Evolutionary conservation across 1,140 invertebrate genomes (phyloP).

Genomic region (Asbolus verrucosus): DNA sequence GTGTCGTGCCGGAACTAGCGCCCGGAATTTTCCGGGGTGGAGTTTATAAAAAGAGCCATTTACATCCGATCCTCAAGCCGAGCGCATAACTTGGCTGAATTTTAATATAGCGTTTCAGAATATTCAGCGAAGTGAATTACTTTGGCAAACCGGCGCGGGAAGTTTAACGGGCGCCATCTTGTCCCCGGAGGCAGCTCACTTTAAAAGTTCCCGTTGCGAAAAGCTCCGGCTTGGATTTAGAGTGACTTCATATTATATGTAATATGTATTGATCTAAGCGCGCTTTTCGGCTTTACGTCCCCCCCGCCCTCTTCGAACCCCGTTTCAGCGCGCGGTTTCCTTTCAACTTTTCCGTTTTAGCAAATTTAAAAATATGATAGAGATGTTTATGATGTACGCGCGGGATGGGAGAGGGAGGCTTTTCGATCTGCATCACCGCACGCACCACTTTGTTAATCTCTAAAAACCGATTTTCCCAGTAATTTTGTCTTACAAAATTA

Average conservation of each 20-base stretch:
- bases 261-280: slow-evolving; percentile 58
- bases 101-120: slow-evolving; percentile 58
- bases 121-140: slow-evolving; percentile 59
- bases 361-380: slow-evolving; percentile 31
- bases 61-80: slow-evolving; percentile 54
- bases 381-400: slow-evolving; percentile 15
- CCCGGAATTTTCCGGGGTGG: slow-evolving; percentile 39
- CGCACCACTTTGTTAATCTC: no score
- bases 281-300: slow-evolving; percentile 40
- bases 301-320: slow-evolving; percentile 3
- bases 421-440: not conserved
- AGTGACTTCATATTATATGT: slow-evolving; percentile 59
- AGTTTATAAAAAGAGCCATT: slow-evolving; percentile 57
- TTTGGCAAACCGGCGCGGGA: slow-evolving; percentile 43
- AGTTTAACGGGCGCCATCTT: slow-evolving; percentile 55
- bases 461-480: no score
- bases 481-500: no score
- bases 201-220: slow-evolving; percentile 60
- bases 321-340: slow-evolving; percentile 34
- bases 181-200: slow-evolving; percentile 58
- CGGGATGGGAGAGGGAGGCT: not conserved
- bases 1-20: not conserved
- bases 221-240: slow-evolving; percentile 57
- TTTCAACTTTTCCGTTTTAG: slow-evolving; percentile 28
- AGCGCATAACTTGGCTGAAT: slow-evolving; percentile 58